These are phyloP conservation scores for Myathropa florea DNA, from an alignment of 2,888 invertebrate species.

Conservation along the genomic window DNA sequence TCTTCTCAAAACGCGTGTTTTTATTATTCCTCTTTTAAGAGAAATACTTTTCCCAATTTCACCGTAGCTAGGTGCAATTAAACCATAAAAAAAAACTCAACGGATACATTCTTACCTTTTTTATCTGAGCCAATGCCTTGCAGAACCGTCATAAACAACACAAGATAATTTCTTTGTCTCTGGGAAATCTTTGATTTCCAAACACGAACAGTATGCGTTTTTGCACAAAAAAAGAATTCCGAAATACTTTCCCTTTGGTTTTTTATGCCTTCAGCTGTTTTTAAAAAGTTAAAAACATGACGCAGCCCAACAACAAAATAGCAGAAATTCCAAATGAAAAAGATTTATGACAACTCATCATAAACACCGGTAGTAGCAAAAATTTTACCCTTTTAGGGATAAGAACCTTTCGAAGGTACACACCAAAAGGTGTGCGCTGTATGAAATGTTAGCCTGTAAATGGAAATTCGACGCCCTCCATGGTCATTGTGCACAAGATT, in stretches of 20 bases:
- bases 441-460: conserved; percentile 25
- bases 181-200: conserved; percentile 72
- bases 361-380: conserved; percentile 54
- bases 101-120: conserved; percentile 72
- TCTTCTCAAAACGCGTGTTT: background rate
- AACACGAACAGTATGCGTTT: conserved; percentile 55
- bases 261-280: conserved; percentile 53
- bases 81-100: conserved; percentile 77
- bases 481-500: conserved; percentile 20
- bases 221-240: conserved; percentile 9
- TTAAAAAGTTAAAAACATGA: conserved; percentile 10
- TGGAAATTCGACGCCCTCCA: conserved; percentile 51
- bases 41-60: conserved; percentile 47
- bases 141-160: conserved; percentile 61
- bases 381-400: conserved; percentile 53
- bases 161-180: conserved; percentile 32
- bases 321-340: background rate
- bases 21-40: background rate
- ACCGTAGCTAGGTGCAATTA: conserved; percentile 71
- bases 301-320: conserved; percentile 5
- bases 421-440: conserved; percentile 35
- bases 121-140: conserved; percentile 34
- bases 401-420: conserved; percentile 13
- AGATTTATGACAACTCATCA: conserved; percentile 68
- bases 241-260: conserved; percentile 35